phyloP scores from a whole-genome alignment of 2,113 vertebrate genomes.

The Delphinus delphis region DNA sequence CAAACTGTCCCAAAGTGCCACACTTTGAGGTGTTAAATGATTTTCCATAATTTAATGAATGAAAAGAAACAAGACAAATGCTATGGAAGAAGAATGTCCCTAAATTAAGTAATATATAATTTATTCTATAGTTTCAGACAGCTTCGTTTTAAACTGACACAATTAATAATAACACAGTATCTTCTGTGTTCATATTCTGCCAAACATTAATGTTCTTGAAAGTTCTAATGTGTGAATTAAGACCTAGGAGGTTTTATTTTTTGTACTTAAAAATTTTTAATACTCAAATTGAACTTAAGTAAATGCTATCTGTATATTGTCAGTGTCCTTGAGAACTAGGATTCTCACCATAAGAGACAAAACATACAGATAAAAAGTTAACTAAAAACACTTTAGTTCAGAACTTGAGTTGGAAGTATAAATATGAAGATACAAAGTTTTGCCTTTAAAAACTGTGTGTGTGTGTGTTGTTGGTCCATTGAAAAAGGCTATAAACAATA shows the following conservation, averaged over 20 bases:
- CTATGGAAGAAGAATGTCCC: background rate
- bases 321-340: background rate
- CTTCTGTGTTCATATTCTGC: background rate
- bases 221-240: background rate
- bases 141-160: background rate
- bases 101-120: background rate
- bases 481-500: background rate
- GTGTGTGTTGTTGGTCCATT: background rate
- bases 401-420: background rate
- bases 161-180: background rate
- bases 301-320: background rate
- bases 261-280: slow-evolving; percentile 6
- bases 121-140: background rate
- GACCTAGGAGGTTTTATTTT: background rate
- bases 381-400: background rate
- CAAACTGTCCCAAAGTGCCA: background rate
- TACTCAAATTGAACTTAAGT: background rate
- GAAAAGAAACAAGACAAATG: background rate
- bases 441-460: background rate
- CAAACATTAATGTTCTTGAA: background rate
- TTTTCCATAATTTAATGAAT: background rate
- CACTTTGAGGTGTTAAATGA: background rate
- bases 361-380: background rate
- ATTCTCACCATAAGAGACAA: background rate
- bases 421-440: background rate